These are phyloP conservation scores for Salvator merianae DNA, from an alignment of 2,113 vertebrate genomes.

Conservation along the genomic window DNA sequence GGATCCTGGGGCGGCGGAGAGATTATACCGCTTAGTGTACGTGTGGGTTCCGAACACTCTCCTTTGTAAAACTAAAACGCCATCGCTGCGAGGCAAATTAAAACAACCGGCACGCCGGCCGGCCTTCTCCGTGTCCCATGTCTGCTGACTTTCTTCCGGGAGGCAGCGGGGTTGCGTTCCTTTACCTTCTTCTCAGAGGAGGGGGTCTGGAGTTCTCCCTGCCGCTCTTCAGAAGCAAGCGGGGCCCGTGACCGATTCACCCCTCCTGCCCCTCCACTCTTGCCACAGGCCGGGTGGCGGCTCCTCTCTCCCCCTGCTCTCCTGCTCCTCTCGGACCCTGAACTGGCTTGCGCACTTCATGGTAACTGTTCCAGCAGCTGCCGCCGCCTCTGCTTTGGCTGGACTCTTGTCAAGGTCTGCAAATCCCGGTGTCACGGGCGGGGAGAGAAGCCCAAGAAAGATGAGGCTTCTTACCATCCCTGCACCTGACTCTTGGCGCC, in stretches of 20 bases:
- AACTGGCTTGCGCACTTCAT: not conserved
- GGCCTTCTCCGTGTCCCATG: not conserved
- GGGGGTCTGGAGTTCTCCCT: not conserved
- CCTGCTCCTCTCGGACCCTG: slow-evolving; percentile 35
- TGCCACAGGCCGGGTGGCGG: not conserved
- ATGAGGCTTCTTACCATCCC: slow-evolving; percentile 50
- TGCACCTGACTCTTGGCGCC: slow-evolving; percentile 25
- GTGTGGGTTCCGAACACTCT: not conserved
- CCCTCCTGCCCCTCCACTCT: not conserved
- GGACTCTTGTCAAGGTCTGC: slow-evolving; percentile 24
- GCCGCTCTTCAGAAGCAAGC: not conserved
- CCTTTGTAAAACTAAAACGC: not conserved
- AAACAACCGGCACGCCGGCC: too few relatives aligned
- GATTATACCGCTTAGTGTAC: too few relatives aligned
- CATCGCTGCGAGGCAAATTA: not conserved
- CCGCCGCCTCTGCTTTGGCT: not conserved
- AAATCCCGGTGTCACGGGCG: not conserved
- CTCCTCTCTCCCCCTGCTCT: not conserved
- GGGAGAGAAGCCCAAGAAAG: not conserved
- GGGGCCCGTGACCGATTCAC: not conserved
- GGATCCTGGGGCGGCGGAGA: not conserved
- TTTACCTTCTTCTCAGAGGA: not conserved
- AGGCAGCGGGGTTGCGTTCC: not conserved
- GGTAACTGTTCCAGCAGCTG: not conserved
- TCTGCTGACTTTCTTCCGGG: not conserved